Conservation (phyloP, 2,888 invertebrate species). For the Dexiosoma caninum region DNA sequence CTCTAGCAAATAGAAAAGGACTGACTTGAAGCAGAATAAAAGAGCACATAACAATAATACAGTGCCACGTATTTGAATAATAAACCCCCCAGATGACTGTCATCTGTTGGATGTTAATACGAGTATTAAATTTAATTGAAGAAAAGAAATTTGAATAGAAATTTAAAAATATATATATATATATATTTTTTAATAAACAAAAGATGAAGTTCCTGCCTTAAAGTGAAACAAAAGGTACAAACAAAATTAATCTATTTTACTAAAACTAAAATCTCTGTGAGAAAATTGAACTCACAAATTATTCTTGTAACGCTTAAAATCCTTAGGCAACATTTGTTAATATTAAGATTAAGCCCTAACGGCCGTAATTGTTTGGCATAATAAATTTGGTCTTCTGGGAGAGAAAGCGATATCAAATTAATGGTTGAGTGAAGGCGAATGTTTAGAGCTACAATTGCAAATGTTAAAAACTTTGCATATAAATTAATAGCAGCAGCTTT, state of each 20-base stretch:
- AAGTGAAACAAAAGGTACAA: neutral
- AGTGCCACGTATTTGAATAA: conserved; percentile 12
- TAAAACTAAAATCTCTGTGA: neutral
- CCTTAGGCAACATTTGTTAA: too few relatives aligned
- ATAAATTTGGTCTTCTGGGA: too few relatives aligned
- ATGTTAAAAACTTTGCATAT: too few relatives aligned
- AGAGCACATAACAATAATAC: neutral
- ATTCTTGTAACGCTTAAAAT: too few relatives aligned
- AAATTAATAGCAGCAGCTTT: too few relatives aligned
- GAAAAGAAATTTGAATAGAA: neutral
- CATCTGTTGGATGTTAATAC: conserved; percentile 45
- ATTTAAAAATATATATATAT: neutral
- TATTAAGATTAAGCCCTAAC: too few relatives aligned
- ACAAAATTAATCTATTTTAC: neutral
- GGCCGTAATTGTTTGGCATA: too few relatives aligned
- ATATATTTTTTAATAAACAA: conserved; percentile 3
- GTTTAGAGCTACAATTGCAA: too few relatives aligned
- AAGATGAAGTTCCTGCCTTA: conserved; percentile 7
- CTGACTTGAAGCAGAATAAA: neutral
- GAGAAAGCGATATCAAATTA: too few relatives aligned
- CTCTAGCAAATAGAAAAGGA: neutral
- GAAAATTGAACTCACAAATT: neutral
- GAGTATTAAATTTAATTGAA: neutral
- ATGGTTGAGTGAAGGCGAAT: too few relatives aligned
- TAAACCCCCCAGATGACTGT: conserved; percentile 47